A percentile compares a stretch with the other conserved stretches of the same genome.
These are phyloP conservation scores for Apis florea DNA, from an alignment of 1,140 invertebrate genomes.

Conservation along the genomic window DNA sequence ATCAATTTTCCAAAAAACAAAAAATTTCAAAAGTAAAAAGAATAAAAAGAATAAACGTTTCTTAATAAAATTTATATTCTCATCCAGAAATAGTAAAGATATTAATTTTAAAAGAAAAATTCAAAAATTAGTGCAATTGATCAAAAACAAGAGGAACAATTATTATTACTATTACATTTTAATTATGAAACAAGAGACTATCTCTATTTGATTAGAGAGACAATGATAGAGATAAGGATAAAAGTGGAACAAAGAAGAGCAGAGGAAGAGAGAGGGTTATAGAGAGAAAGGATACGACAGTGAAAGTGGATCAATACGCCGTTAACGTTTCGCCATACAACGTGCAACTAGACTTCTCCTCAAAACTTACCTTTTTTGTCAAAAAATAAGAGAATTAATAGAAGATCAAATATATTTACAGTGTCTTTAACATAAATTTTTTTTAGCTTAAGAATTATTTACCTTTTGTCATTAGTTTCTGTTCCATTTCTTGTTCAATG, in stretches of 20 bases:
- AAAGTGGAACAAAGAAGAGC: constrained; percentile 4
- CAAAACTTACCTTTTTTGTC: neutral
- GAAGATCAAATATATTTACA: neutral
- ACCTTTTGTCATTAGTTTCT: neutral
- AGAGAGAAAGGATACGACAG: constrained; percentile 63
- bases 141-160: neutral
- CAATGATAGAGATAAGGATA: neutral
- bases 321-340: constrained; percentile 53
- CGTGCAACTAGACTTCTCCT: constrained; percentile 41
- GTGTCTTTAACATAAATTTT: neutral
- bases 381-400: neutral
- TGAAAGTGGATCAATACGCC: constrained; percentile 79
- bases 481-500: neutral
- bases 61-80: too few species aligned
- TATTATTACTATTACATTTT: neutral
- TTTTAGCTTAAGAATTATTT: neutral
- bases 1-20: too few species aligned
- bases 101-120: neutral
- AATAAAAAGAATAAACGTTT: too few species aligned
- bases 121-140: neutral
- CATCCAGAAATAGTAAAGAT: neutral
- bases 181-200: neutral
- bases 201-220: neutral
- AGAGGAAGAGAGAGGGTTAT: constrained; percentile 20
- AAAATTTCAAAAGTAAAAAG: too few species aligned